These are phyloP conservation scores for Drosophila meridionalis DNA, from an alignment of 2,888 invertebrate species.

Conservation along the genomic window DNA sequence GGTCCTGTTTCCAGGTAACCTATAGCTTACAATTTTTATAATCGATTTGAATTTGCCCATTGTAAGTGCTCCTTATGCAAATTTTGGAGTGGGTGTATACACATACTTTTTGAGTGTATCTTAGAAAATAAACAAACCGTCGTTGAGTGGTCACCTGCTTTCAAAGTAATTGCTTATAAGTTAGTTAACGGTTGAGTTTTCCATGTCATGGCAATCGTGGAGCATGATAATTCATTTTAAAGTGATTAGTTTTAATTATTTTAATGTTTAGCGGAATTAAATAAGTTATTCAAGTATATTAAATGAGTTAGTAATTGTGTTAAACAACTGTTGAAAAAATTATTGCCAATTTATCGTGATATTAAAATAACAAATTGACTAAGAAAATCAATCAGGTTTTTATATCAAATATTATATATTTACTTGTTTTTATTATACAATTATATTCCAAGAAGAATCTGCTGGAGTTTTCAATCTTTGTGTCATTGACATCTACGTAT, in stretches of 20 bases:
- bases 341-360: not conserved
- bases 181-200: conserved; percentile 7
- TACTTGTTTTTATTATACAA: no score
- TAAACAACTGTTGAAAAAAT: not conserved
- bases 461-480: no score
- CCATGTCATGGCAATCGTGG: conserved; percentile 20
- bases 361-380: not conserved
- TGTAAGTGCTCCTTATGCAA: not conserved
- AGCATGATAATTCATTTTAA: not conserved
- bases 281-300: not conserved
- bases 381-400: not conserved
- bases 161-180: conserved; percentile 36
- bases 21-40: conserved; percentile 28
- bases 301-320: conserved; percentile 16
- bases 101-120: not conserved
- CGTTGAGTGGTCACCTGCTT: conserved; percentile 1
- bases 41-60: conserved; percentile 43
- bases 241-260: conserved; percentile 38
- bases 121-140: not conserved
- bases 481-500: conserved; percentile 8
- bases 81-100: not conserved
- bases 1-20: conserved; percentile 41
- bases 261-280: not conserved
- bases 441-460: not conserved
- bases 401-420: no score